phyloP scores from a whole-genome alignment of 2,113 vertebrate genomes.

The Corythaeola cristata region DNA sequence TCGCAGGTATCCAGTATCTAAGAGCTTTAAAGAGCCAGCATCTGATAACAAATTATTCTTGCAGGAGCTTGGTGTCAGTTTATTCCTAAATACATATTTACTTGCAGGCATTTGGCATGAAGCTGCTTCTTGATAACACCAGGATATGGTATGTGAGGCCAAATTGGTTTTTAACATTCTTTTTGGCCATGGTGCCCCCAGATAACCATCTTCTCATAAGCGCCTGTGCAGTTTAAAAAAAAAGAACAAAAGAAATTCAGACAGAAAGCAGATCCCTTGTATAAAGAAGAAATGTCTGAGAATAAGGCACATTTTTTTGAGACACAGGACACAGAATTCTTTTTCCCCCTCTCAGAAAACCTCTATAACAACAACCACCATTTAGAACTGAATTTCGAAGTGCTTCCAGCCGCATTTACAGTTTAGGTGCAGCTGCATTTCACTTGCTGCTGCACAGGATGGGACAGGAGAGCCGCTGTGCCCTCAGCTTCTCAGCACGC shows the following conservation, averaged over 20 bases:
- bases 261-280: background rate
- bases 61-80: background rate
- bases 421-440: background rate
- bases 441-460: background rate
- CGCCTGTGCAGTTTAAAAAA: background rate
- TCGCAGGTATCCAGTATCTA: constrained; percentile 18
- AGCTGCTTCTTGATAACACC: background rate
- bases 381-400: background rate
- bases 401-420: background rate
- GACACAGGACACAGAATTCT: rapidly evolving
- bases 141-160: background rate
- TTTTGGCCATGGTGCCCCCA: background rate
- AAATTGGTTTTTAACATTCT: background rate
- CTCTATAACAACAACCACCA: background rate
- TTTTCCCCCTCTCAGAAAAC: background rate
- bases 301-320: background rate
- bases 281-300: background rate
- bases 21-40: constrained; percentile 1
- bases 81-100: background rate
- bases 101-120: background rate
- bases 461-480: background rate
- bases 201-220: background rate
- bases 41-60: constrained; percentile 11
- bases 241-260: background rate
- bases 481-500: rapidly evolving